Evolutionary conservation across 2,797 vertebrate genomes (phyloP), one percentile per base, ranked within the genome.

Genomic region (Phaenicophaeus curvirostris): DNA sequence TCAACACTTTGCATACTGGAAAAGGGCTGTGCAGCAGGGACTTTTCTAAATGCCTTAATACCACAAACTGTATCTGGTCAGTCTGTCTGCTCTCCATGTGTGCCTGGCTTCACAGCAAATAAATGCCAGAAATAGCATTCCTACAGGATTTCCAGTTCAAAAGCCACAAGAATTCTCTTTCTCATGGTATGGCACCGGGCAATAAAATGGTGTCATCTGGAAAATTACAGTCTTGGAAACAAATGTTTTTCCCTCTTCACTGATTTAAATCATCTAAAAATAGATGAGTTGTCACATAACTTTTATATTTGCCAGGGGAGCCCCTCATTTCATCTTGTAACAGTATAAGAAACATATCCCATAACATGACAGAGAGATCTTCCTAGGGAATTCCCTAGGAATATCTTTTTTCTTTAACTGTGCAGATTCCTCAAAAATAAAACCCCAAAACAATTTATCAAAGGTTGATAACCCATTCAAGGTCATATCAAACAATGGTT

Each of bases 161-260:
- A 98, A 97, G 95, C 97, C 98, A 96, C 97, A 98, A 97, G 97
- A 98, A 98, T 97, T 95, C 83, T 96, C 95, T 94, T 96, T 96
- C 97, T 97, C 95, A 97, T 97, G 96, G 96, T 97, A 97, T 97
- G 96, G 97, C 97, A 97, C 89, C 9, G 8, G 94, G 95, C 96
- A 97, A 95, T 96, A 96, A 97, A 92, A 97, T 97, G 95, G 96
- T 96, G 77, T 98, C 97, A 98, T 98, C 96, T 97, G 97, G 98
- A 98, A 98, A 98, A 98, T 97, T 97, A 87, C 77, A 93, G 95
- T 94, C 97, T 97, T 97, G 96, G 96, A 98, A 96, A 97, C 85
- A 95, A 97, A 96, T 85, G 90, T 85, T 97, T 88, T 95, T 94
- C 87, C 91, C 84, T 96, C 93, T 82, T 81, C 54, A 48, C 33